A percentile compares a stretch with the other conserved stretches of the same genome.
These are phyloP conservation scores for Glossophaga mutica DNA, from an alignment of 2,797 vertebrate species.

Conservation along the genomic window DNA sequence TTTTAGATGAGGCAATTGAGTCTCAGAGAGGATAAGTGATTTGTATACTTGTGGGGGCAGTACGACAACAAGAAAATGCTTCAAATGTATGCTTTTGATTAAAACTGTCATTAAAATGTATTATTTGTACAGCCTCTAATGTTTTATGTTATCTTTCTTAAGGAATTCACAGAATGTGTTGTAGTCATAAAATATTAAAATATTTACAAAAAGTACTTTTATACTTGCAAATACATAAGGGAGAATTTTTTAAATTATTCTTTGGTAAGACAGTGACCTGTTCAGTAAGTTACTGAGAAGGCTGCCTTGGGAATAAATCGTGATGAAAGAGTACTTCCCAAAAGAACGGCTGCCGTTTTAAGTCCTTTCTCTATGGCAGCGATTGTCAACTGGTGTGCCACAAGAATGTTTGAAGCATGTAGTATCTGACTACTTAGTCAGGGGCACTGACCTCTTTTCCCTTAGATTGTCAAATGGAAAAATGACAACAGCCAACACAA, in stretches of 20 bases:
- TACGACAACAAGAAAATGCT: background rate
- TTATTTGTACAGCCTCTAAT: background rate
- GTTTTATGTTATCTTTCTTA: background rate
- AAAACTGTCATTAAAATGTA: background rate
- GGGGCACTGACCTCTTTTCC: background rate
- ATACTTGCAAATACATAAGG: background rate
- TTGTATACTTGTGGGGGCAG: background rate
- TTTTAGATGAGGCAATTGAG: background rate
- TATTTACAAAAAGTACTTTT: background rate
- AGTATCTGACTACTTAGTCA: background rate
- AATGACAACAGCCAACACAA: background rate
- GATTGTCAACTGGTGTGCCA: background rate
- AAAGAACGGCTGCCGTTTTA: conserved; percentile 2
- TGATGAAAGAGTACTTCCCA: background rate
- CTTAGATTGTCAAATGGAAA: background rate
- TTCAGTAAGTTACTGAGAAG: background rate
- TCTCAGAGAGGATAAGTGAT: background rate
- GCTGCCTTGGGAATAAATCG: background rate
- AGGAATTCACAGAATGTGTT: background rate
- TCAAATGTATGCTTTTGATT: background rate
- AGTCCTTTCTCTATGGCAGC: background rate
- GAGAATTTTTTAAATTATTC: background rate
- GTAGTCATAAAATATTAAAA: conserved; percentile 5
- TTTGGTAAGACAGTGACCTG: background rate
- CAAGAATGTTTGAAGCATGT: background rate